Conservation (phyloP, 2,797 vertebrate species). For the Poecile montanus region DNA sequence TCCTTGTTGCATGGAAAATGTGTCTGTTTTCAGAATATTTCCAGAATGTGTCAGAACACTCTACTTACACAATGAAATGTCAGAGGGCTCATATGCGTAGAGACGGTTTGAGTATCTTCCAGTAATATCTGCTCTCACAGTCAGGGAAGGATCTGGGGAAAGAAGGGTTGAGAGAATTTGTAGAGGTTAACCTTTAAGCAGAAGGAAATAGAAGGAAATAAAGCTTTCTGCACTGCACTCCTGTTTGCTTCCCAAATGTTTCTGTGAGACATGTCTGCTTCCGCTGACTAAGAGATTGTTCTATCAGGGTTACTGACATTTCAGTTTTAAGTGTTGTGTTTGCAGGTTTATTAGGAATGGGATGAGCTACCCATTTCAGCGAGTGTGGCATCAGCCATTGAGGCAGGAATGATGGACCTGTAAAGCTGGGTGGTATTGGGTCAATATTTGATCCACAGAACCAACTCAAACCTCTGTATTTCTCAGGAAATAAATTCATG, state of each 20-base stretch:
- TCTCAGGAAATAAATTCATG: neutral
- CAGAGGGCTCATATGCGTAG: slow-evolving; percentile 90
- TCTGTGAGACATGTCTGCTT: neutral
- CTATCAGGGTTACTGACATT: neutral
- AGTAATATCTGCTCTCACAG: slow-evolving; percentile 92
- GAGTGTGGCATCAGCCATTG: too few relatives aligned
- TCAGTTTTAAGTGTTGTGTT: neutral
- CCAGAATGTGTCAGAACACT: neutral
- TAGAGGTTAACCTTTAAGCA: neutral
- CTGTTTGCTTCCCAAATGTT: neutral
- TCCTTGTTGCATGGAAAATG: neutral
- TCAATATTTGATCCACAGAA: neutral
- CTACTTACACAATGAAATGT: slow-evolving; percentile 87
- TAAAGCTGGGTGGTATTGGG: neutral
- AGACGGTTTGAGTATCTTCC: slow-evolving; percentile 93
- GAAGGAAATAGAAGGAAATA: neutral
- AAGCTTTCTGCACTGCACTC: neutral
- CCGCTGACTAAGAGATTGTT: accelerated
- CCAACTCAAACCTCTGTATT: neutral
- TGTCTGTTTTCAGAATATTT: neutral
- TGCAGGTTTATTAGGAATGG: neutral
- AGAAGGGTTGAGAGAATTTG: neutral
- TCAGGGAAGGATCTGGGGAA: slow-evolving; percentile 91
- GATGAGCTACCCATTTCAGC: neutral
- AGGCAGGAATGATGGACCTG: neutral